phyloP scores from a whole-genome alignment of 2,888 invertebrate genomes.

The Andrena praecox region DNA sequence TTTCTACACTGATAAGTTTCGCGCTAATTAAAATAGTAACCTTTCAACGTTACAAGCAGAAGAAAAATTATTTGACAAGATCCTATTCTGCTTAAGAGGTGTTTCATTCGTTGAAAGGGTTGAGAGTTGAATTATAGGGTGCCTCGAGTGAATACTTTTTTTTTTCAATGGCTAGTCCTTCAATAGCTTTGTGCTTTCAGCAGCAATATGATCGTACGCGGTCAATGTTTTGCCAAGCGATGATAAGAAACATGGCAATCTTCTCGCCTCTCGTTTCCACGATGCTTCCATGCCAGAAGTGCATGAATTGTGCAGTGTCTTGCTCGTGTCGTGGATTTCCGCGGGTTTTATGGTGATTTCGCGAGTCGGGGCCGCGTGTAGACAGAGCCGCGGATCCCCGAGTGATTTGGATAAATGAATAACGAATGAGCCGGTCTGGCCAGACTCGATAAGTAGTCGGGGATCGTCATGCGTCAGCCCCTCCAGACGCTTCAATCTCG shows the following conservation, averaged over 20 bases:
- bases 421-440: slow-evolving; percentile 50
- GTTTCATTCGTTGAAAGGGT: too few species aligned
- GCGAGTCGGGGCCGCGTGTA: slow-evolving; percentile 19
- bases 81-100: too few species aligned
- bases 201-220: too few species aligned
- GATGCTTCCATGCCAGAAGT: slow-evolving; percentile 35
- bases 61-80: too few species aligned
- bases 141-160: too few species aligned
- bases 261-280: slow-evolving; percentile 51
- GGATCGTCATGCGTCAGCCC: slow-evolving; percentile 4
- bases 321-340: slow-evolving; percentile 58
- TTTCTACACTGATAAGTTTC: too few species aligned
- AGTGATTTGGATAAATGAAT: slow-evolving; percentile 59
- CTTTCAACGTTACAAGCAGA: too few species aligned
- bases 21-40: too few species aligned
- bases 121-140: too few species aligned
- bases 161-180: too few species aligned
- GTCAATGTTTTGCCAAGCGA: too few species aligned
- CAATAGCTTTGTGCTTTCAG: too few species aligned
- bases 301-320: slow-evolving; percentile 66
- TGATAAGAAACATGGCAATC: slow-evolving; percentile 35
- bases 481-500: background rate
- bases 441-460: slow-evolving; percentile 9
- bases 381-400: slow-evolving; percentile 37
- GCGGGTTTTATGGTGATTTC: slow-evolving; percentile 62